Evolutionary conservation across 2,113 vertebrate genomes (phyloP), one percentile per base, ranked within the genome.

Genomic region (human (Homo sapiens)): DNA sequence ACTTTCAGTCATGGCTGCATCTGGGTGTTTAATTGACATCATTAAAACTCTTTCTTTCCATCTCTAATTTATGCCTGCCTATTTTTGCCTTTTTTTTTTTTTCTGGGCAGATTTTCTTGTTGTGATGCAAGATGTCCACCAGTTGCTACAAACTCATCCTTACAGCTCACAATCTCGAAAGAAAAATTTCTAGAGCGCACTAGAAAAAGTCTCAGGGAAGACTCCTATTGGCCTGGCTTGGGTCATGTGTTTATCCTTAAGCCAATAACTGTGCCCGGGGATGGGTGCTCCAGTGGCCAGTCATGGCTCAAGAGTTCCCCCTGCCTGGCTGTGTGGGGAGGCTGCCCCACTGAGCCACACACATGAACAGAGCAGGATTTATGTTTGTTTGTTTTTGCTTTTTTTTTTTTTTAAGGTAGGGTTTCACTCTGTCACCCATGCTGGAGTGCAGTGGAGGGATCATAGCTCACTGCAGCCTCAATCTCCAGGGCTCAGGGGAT

Each of bases 171-270:
- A 18, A 32, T 70, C 79, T 89, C 81, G 25, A 48, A 70, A 72
- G 55, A 55, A 80, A 40, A 81, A n/a, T 89, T 82, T 59, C 61
- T 22, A 45, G 68, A 73, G 22, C 52, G 20, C 11, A 32, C 80
- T 70, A 48, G 38, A n/a, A 73, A 94, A 91, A 81, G 27, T 55
- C 78, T 61, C 80, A 76, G 20, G 75, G 30, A 89, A 97, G 84
- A 86, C 0, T 57, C 27, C 18, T n/a, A 18, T 80, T 92, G 79
- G 75, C 78, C 64, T 43, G 52, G 20, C 22, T 73, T 85, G 45
- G 76, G 43, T 79, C 45, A 35, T 4, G 35, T 52, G 38, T 64
- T 84, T 78, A 72, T 80, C 17, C n/a, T 45, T 32, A n/a, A 90
- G 70, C 30, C 40, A 83, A 23, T 52, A 50, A 84, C 12, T 5